Conservation (phyloP, 2,113 vertebrate species). For the Labeo catla region DNA sequence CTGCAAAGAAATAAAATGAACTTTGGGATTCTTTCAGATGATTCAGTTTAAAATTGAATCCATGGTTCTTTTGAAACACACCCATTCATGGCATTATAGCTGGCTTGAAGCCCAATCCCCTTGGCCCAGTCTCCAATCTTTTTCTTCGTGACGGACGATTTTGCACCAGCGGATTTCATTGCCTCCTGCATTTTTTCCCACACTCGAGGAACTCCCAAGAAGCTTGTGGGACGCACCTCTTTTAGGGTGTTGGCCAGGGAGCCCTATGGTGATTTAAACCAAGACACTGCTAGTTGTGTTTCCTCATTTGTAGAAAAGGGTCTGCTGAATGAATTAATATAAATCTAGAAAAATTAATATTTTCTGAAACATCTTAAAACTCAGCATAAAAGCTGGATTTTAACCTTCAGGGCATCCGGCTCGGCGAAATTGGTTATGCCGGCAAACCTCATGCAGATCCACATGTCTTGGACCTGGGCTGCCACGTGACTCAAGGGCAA, state of each 20-base stretch:
- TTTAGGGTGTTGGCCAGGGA: constrained; percentile 69
- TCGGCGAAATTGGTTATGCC: constrained; percentile 74
- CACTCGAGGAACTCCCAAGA: constrained; percentile 77
- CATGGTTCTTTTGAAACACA: constrained; percentile 40
- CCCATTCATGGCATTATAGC: constrained; percentile 76
- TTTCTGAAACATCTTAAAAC: neutral
- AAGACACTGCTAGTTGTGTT: neutral
- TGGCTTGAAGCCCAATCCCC: constrained; percentile 73
- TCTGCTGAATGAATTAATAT: neutral
- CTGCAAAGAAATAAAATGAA: constrained; percentile 56
- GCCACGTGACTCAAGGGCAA: constrained; percentile 80
- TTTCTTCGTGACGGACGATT: constrained; percentile 68
- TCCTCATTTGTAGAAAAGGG: neutral
- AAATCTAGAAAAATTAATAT: neutral
- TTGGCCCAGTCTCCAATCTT: constrained; percentile 75
- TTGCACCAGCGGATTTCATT: constrained; percentile 70
- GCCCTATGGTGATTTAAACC: constrained; percentile 64
- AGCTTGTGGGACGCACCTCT: constrained; percentile 70
- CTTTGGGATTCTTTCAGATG: neutral
- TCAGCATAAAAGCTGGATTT: neutral
- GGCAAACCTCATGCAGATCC: constrained; percentile 67
- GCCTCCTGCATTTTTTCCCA: constrained; percentile 84
- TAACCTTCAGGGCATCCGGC: constrained; percentile 80
- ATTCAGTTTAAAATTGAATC: neutral
- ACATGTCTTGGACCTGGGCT: constrained; percentile 80